phyloP scores from a whole-genome alignment of 2,113 vertebrate genomes.

The Nansenia antarctica region DNA sequence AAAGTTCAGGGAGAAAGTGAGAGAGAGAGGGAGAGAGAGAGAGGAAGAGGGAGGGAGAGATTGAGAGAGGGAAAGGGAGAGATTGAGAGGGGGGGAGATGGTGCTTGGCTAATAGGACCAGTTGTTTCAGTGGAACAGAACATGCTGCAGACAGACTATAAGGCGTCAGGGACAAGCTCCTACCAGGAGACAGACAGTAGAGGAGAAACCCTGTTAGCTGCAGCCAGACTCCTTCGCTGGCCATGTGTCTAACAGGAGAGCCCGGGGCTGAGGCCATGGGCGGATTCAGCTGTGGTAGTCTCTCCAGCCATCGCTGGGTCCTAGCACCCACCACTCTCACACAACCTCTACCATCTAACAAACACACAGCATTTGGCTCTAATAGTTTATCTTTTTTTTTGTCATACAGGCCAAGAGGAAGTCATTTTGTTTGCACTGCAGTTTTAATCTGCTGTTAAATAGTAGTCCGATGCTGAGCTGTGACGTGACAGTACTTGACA shows the following conservation, averaged over 20 bases:
- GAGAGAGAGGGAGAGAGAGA: too few relatives aligned
- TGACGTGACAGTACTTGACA: conserved; percentile 52
- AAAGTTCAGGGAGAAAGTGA: too few relatives aligned
- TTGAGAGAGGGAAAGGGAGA: too few relatives aligned
- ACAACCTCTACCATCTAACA: too few relatives aligned
- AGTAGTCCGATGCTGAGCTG: conserved; percentile 40
- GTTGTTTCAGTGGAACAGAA: conserved; percentile 34
- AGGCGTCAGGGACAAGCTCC: conserved; percentile 30
- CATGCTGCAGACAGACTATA: conserved; percentile 18
- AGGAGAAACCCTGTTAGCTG: not conserved
- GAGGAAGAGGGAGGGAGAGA: too few relatives aligned
- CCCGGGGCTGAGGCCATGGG: too few relatives aligned
- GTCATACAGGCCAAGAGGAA: not conserved
- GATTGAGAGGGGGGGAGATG: too few relatives aligned
- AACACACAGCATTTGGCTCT: too few relatives aligned
- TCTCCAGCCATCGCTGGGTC: too few relatives aligned
- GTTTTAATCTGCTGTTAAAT: conserved; percentile 16
- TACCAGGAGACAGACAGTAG: conserved; percentile 6
- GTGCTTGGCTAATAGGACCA: conserved; percentile 17
- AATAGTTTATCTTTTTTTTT: too few relatives aligned
- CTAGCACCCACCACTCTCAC: too few relatives aligned
- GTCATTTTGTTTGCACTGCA: conserved; percentile 2
- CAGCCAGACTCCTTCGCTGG: conserved; percentile 7
- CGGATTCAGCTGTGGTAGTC: too few relatives aligned
- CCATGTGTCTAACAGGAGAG: not conserved